Percentiles rank a stretch among this genome's conserved stretches.
phyloP scores from a whole-genome alignment of 2,113 vertebrate species.

The Mus spicilegus region DNA sequence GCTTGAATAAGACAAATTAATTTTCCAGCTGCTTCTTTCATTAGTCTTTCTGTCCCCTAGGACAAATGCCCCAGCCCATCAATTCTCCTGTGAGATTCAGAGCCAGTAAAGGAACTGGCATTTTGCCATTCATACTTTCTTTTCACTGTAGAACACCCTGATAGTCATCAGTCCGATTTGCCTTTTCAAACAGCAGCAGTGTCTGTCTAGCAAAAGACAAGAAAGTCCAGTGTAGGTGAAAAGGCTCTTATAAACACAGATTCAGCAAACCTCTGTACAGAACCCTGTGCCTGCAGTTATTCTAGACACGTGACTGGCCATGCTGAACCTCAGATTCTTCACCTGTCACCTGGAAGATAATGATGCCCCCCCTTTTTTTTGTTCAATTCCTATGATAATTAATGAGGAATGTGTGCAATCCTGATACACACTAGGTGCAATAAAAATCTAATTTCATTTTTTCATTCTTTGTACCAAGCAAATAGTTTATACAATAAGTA shows the following conservation, averaged over 20 bases:
- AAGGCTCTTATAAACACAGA: neutral
- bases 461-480: conserved; percentile 70
- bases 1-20: conserved; percentile 34
- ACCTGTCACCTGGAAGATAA: conserved; percentile 22
- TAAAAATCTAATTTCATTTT: conserved; percentile 61
- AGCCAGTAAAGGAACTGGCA: neutral
- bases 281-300: neutral
- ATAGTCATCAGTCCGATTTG: neutral
- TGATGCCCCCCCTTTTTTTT: neutral
- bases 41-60: neutral
- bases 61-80: neutral
- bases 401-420: neutral
- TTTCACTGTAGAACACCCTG: neutral
- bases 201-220: neutral
- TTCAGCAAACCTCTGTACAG: neutral
- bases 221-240: neutral
- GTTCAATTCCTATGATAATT: neutral
- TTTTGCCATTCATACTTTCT: neutral
- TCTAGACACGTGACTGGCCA: neutral
- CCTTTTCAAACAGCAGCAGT: conserved; percentile 17
- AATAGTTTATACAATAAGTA: conserved; percentile 82
- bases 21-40: neutral
- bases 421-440: conserved; percentile 35
- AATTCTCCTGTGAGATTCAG: neutral
- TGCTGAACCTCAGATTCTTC: neutral